A percentile compares a stretch with the other conserved stretches of the same genome.
These are phyloP conservation scores for Zeugodacus cucurbitae DNA, from an alignment of 1,140 invertebrate species.

Conservation along the genomic window DNA sequence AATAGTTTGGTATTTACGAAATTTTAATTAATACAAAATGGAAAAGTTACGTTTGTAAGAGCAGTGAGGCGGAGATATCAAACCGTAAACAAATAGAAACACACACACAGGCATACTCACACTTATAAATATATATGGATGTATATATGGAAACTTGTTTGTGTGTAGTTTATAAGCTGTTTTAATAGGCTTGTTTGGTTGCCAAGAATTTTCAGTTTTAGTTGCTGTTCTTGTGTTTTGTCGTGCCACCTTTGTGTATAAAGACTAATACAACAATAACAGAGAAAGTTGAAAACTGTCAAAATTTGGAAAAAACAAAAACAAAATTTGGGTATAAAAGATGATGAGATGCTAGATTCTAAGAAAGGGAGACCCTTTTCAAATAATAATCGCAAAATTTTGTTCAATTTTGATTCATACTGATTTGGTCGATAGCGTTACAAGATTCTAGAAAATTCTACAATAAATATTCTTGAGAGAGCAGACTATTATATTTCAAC, in stretches of 20 bases:
- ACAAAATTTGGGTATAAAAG: too few relatives aligned
- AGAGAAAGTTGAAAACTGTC: not conserved
- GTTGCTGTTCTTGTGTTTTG: not conserved
- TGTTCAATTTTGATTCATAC: too few relatives aligned
- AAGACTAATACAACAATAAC: not conserved
- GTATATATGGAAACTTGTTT: not conserved
- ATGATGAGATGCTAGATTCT: too few relatives aligned
- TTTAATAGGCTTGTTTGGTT: not conserved
- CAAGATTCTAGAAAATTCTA: too few relatives aligned
- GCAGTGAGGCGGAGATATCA: not conserved
- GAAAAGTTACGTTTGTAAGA: not conserved
- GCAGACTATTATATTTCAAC: too few relatives aligned
- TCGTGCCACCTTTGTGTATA: not conserved
- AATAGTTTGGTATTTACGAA: not conserved
- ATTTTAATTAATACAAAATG: conserved; percentile 22
- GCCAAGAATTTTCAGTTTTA: not conserved
- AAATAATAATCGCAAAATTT: too few relatives aligned
- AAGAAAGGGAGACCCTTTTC: too few relatives aligned
- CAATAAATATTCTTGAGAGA: too few relatives aligned
- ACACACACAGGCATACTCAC: not conserved
- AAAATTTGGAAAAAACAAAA: not conserved
- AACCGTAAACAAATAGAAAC: not conserved
- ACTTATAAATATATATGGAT: not conserved
- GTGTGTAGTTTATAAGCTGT: not conserved
- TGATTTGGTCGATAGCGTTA: too few relatives aligned